phyloP scores from a whole-genome alignment of 2,888 invertebrate genomes.

The Acrobasis consociella region DNA sequence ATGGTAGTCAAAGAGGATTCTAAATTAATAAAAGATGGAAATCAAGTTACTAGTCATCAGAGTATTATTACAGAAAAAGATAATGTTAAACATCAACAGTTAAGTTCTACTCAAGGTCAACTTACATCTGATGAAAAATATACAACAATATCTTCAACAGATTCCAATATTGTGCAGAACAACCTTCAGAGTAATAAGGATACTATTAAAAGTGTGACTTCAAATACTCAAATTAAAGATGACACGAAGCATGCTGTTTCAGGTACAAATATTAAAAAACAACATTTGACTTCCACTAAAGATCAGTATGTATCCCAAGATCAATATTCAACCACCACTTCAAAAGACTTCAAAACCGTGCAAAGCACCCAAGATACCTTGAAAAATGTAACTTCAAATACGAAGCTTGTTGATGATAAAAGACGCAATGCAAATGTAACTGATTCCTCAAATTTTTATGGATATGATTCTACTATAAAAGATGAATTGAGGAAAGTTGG shows the following conservation, averaged over 20 bases:
- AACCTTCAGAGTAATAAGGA: conserved; percentile 29
- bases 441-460: conserved; percentile 74
- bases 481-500: conserved; percentile 73
- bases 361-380: conserved; percentile 30
- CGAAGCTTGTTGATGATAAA: conserved; percentile 48
- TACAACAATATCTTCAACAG: conserved; percentile 35
- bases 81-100: conserved; percentile 62
- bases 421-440: conserved; percentile 62
- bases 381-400: conserved; percentile 43
- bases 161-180: conserved; percentile 32
- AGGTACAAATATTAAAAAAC: conserved; percentile 68
- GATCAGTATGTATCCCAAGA: conserved; percentile 50
- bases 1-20: conserved; percentile 67
- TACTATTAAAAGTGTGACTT: conserved; percentile 40
- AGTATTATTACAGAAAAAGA: conserved; percentile 71
- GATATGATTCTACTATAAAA: conserved; percentile 72
- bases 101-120: conserved; percentile 57
- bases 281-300: conserved; percentile 57
- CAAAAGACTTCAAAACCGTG: conserved; percentile 34
- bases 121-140: conserved; percentile 42
- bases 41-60: conserved; percentile 62
- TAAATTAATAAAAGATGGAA: conserved; percentile 69
- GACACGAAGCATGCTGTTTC: conserved; percentile 45
- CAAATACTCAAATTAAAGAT: conserved; percentile 16
- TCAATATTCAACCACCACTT: conserved; percentile 34